Base-by-base conservation (phyloP, 2,888 invertebrate species). In the Tachina fera region DNA sequence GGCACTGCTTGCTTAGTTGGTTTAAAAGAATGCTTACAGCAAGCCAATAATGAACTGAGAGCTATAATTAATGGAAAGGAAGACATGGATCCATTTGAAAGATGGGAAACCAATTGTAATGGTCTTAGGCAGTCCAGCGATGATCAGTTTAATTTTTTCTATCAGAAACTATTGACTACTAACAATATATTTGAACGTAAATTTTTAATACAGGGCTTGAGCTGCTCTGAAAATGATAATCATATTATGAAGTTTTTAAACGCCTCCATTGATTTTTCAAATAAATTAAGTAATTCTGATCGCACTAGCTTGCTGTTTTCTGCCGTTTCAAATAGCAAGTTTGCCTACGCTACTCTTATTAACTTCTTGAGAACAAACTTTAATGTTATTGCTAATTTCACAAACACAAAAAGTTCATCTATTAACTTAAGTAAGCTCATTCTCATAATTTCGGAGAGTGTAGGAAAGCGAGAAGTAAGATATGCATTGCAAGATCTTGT, bases 121-220 rank as follows among this genome's bases (percentile, higher is more conserved):
- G 93, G 92, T 0, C 87, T 93, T 0, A 90, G 90, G 22, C 87
- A 89, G 63, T 89, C 91, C 0, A 93, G 91, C 0, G 93, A 94
- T 4, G 93, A 90, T 0, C 93, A 95, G 89, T 97, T 96, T 93
- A 91, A 95, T 71, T 95, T 94, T 91, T n/a, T n/a, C n/a, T n/a
- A n/a, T n/a, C n/a, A n/a, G n/a, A n/a, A n/a, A n/a, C n/a, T n/a
- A n/a, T n/a, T 65, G 88, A 87, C 0, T 94, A 31, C 94, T 0
- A 92, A 93, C 0, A 94, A 95, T 79, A 94, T 95, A 8, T 94
- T 95, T 0, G 95, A 95, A 85, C 94, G 95, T 84, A 91, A 93
- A 0, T 93, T 94, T 16, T 91, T 96, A 0, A 93, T 96, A 60
- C 92, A 93, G 0, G 94, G 95, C 0, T 90, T 97, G 68, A 95